Conservation (phyloP, 1,140 invertebrate species). For the Paraescarpia echinospica region DNA sequence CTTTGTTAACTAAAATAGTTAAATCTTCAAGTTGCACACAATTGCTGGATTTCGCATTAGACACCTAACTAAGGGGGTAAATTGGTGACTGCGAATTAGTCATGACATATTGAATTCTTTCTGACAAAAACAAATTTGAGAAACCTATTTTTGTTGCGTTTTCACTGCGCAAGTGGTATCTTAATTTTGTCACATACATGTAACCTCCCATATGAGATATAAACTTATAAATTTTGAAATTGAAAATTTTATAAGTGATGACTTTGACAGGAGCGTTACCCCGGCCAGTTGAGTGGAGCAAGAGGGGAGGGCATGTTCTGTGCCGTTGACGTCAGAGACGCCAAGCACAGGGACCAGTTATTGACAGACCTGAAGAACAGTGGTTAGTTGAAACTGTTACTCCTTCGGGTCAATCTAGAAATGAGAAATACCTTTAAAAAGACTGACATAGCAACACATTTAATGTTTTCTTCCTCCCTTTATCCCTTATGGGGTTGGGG, state of each 20-base stretch:
- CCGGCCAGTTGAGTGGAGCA: slow-evolving; percentile 73
- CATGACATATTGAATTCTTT: too few species aligned
- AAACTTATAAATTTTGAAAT: neutral
- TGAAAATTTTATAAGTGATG: neutral
- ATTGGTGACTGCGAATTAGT: too few species aligned
- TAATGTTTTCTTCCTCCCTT: too few species aligned
- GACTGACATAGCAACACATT: neutral
- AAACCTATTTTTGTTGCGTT: too few species aligned
- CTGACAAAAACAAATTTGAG: too few species aligned
- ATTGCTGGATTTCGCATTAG: too few species aligned
- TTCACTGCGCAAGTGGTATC: too few species aligned
- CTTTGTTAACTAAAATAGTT: too few species aligned
- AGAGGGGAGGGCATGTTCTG: slow-evolving; percentile 91
- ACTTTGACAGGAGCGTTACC: slow-evolving; percentile 33
- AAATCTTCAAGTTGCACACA: too few species aligned
- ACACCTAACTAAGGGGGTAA: too few species aligned
- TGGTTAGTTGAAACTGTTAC: neutral
- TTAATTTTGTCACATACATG: too few species aligned
- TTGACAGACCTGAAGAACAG: neutral
- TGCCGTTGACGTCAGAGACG: slow-evolving; percentile 74
- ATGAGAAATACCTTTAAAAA: neutral
- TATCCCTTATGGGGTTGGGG: too few species aligned
- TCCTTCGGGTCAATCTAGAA: neutral
- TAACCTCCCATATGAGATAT: neutral
- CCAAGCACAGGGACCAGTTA: slow-evolving; percentile 62